A percentile compares a stretch with the other conserved stretches of the same genome.
These are phyloP conservation scores for Ecdyonurus torrentis DNA, from an alignment of 2,888 invertebrate species.

Conservation along the genomic window DNA sequence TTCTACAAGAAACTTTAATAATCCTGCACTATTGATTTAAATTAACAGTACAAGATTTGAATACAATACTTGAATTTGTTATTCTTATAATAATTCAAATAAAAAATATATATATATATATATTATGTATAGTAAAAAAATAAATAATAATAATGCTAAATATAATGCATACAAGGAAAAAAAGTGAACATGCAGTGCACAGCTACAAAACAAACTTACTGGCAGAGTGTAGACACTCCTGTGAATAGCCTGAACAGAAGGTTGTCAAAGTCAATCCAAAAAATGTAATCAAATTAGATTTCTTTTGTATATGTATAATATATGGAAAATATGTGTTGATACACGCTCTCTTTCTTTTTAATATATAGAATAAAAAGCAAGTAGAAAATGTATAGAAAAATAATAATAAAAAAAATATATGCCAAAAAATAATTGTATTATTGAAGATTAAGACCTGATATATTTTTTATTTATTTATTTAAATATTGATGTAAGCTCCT, in stretches of 20 bases:
- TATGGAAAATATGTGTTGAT: no score
- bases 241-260: slow-evolving; percentile 36
- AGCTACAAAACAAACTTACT: slow-evolving; percentile 34
- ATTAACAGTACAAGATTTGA: no score
- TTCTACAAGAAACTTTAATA: no score
- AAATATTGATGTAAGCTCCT: not conserved
- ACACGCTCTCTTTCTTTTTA: no score
- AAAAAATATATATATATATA: not conserved
- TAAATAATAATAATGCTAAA: not conserved
- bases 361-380: no score
- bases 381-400: not conserved
- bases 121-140: not conserved
- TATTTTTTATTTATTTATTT: not conserved
- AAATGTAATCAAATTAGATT: no score
- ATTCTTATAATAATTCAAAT: not conserved
- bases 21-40: no score
- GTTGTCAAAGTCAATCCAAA: not conserved
- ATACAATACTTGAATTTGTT: no score
- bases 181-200: not conserved
- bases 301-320: no score
- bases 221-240: slow-evolving; percentile 43
- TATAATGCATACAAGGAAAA: not conserved
- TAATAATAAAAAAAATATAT: not conserved
- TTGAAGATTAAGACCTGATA: not conserved
- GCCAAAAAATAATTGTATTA: not conserved